Evolutionary conservation across 2,113 vertebrate species (phyloP), one percentile per base, ranked within the genome.

Genomic region (Nipponia nippon): DNA sequence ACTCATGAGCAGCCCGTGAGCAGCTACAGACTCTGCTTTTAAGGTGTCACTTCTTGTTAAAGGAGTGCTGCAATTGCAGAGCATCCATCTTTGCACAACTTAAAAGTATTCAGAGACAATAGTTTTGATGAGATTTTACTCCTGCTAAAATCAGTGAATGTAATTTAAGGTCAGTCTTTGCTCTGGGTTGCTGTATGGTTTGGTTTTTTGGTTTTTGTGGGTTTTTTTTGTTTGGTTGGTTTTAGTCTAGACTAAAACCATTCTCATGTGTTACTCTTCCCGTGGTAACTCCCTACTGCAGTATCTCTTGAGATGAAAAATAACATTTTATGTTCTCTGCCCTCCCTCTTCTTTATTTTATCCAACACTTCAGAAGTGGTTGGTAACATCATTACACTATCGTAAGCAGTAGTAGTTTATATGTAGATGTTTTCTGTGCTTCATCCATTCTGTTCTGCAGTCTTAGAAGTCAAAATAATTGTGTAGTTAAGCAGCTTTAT

Each of bases 1-100:
- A 93, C 75, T 97, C 85, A 91, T 78, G 80, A 90, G 79, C 62
- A 90, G 75, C 73, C 80, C 42, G 53, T 75, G 87, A 96, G 72
- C 70, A 89, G 71, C 90, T 95, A 62, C 67, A 86, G 94, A 61
- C 67, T 95, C 90, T 89, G 93, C 79, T 95, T 81, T 89, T 89
- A 53, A 27, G 49, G 75, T 89, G 61, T 87, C 59, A 17, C 29
- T 88, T 81, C 50, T 82, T 2, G 2, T 92, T 86, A 62, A 66
- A 77, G 34, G 40, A 78, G 69, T 62, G 61, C 85, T 94, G 71
- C 56, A 53, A 6, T 53, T 82, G 53, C n/a, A 65, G 58, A 50
- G 79, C 55, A 81, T 77, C 87, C 77, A 27, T 89, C 69, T 59
- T 79, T 76, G 70, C 44, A 72, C 21, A 58, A 9, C 78, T 94